phyloP scores from a whole-genome alignment of 2,888 invertebrate species.

The Sinhomidia bicolor region DNA sequence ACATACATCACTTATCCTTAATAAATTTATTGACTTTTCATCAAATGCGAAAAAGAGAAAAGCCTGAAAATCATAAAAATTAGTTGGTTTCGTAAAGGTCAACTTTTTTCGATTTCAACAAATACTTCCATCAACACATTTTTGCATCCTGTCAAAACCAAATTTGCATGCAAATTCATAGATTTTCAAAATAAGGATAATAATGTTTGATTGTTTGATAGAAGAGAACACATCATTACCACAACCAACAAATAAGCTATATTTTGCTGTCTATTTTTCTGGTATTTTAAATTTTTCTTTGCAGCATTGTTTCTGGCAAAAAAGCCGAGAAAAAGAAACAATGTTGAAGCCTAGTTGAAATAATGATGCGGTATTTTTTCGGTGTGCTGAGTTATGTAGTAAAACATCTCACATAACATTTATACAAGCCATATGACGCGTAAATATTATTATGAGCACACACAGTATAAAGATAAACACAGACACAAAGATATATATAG shows the following conservation, averaged over 20 bases:
- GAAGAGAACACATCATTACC: not conserved
- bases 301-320: not conserved
- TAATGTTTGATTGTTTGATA: constrained; percentile 2
- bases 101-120: not conserved
- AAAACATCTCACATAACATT: not conserved
- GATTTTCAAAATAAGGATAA: not conserved
- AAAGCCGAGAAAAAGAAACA: not conserved
- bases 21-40: too few species aligned
- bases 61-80: too few species aligned
- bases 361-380: constrained; percentile 46
- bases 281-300: not conserved
- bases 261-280: not conserved
- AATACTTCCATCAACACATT: not conserved
- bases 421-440: constrained; percentile 43
- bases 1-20: too few species aligned
- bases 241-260: not conserved
- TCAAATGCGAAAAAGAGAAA: too few species aligned
- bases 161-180: not conserved
- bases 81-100: not conserved
- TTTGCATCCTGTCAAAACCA: too few species aligned
- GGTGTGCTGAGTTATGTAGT: not conserved
- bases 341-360: not conserved
- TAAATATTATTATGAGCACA: constrained; percentile 31
- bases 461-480: not conserved
- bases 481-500: too few species aligned